A percentile compares a stretch with the other conserved stretches of the same genome.
These are phyloP conservation scores for Belgica antarctica DNA, from an alignment of 2,888 invertebrate species.

Conservation along the genomic window DNA sequence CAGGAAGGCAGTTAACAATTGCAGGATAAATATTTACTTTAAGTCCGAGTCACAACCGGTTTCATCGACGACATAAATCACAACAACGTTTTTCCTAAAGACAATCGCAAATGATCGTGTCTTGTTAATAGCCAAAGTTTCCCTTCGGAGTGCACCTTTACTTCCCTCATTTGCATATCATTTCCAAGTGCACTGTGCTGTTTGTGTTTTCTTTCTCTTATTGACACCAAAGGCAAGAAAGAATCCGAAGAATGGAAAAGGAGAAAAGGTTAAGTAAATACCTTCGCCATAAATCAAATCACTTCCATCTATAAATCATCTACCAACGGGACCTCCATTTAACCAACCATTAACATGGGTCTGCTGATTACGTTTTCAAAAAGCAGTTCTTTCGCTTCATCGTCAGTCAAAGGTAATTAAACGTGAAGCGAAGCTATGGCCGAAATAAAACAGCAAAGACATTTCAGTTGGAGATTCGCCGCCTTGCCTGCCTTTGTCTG, in stretches of 20 bases:
- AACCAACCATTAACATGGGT: slow-evolving; percentile 26
- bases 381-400: background rate
- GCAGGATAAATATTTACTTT: slow-evolving; percentile 37
- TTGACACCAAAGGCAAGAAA: slow-evolving; percentile 26
- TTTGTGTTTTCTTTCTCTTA: slow-evolving; percentile 9
- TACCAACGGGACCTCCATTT: slow-evolving; percentile 30
- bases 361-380: background rate
- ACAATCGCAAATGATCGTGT: slow-evolving; percentile 5
- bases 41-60: slow-evolving; percentile 22
- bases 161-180: slow-evolving; percentile 15
- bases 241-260: slow-evolving; percentile 21
- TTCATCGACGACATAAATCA: slow-evolving; percentile 38
- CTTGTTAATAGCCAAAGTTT: slow-evolving; percentile 23
- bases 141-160: slow-evolving; percentile 23
- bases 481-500: background rate
- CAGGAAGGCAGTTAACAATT: slow-evolving; percentile 35
- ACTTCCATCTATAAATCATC: slow-evolving; percentile 28
- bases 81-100: background rate
- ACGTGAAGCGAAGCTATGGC: slow-evolving; percentile 25
- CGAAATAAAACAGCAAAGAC: slow-evolving; percentile 17
- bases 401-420: slow-evolving; percentile 9
- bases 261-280: slow-evolving; percentile 41
- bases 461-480: background rate
- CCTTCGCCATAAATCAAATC: slow-evolving; percentile 33
- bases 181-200: background rate